Evolutionary conservation across 2,113 vertebrate genomes (phyloP), one percentile per base, ranked within the genome.

Genomic region (Sterna hirundo): DNA sequence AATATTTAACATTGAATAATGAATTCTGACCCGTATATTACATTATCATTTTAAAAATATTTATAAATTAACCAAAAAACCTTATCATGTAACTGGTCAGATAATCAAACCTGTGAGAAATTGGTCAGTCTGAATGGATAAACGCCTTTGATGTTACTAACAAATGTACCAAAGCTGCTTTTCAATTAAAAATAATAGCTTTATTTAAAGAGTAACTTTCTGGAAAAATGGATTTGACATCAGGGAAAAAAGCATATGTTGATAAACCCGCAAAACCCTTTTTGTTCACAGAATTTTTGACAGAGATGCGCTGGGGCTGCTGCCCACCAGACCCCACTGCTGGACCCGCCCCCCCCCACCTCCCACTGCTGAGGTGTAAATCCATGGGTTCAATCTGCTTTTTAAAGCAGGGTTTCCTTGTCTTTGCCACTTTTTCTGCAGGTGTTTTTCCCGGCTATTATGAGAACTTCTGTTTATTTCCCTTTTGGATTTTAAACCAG

Each of bases 401-500:
- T 94, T 80, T 51, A 66, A 66, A 70, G 20, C 36, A 6, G 44
- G 2, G 6, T 52, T 83, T 80, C 61, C 30, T 87, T 66, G 27
- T 69, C 57, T 70, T 60, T 49, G 26, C 17, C 61, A 58, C 42
- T 91, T 88, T 84, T 96, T 40, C 54, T 93, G 46, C 76, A 94
- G 83, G 54, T 92, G 76, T 32, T 84, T 65, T 86, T 57, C 44
- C 58, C 4, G 34, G 34, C 27, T 83, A 46, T 74, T 88, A 25
- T 49, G 60, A 47, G 40, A 88, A 36, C 38, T 83, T 47, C 54
- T 11, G 1, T 76, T 94, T 77, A 83, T 93, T 94, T 95, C 70
- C 49, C 86, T 76, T 81, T 61, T 78, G 92, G 81, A 90, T 93
- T 86, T 97, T 90, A 90, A 94, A 34, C 12, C 75, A 91, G 65